phyloP scores from a whole-genome alignment of 2,113 vertebrate species.

The Stigmatopora argus region DNA sequence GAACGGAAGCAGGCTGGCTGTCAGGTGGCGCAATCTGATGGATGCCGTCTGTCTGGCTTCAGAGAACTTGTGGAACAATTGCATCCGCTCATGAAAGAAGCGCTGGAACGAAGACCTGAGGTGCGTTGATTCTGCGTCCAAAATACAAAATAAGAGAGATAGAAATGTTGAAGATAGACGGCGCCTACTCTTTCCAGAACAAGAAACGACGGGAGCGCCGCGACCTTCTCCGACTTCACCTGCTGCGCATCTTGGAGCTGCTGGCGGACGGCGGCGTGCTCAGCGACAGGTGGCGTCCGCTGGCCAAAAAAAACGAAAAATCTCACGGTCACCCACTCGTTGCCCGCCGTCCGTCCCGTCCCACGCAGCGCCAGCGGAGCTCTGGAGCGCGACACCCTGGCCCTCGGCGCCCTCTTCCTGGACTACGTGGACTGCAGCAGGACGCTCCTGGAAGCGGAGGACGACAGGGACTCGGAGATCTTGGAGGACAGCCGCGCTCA shows the following conservation, averaged over 20 bases:
- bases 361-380: conserved; percentile 86
- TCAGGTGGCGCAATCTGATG: conserved; percentile 23
- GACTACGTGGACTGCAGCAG: conserved; percentile 96
- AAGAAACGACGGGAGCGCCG: conserved; percentile 92
- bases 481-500: conserved; percentile 95
- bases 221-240: conserved; percentile 86
- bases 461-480: conserved; percentile 88
- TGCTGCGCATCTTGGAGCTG: conserved; percentile 93
- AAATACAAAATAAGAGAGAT: not conserved
- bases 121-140: conserved; percentile 57
- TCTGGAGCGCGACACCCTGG: conserved; percentile 88
- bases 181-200: conserved; percentile 70
- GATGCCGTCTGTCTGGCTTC: conserved; percentile 20
- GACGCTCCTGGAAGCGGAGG: conserved; percentile 94
- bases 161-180: not conserved
- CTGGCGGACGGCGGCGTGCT: conserved; percentile 93
- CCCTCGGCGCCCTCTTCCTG: conserved; percentile 90
- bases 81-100: conserved; percentile 96
- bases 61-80: conserved; percentile 96
- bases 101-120: conserved; percentile 92
- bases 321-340: too few relatives aligned
- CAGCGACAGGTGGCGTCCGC: conserved; percentile 91
- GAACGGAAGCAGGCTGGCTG: conserved; percentile 60
- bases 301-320: not conserved
- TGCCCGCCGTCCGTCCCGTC: too few relatives aligned